Conservation (phyloP, 2,888 invertebrate species). For the Acanthosepion lycidas region DNA sequence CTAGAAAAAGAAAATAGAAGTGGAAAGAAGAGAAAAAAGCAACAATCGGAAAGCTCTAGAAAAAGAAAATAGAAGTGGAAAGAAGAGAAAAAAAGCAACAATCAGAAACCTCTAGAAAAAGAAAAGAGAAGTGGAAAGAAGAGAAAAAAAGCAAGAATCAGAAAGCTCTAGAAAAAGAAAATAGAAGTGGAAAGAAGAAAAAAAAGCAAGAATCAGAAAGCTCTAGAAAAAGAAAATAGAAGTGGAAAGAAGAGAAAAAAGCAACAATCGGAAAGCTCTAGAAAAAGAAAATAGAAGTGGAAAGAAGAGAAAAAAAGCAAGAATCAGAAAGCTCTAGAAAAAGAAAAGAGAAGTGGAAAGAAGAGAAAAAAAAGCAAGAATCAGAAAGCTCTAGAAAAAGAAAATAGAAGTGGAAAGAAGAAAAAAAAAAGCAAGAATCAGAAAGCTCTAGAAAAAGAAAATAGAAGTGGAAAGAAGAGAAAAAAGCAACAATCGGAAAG, state of each 20-base stretch:
- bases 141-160: not conserved
- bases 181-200: not conserved
- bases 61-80: not conserved
- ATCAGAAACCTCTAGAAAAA: not conserved
- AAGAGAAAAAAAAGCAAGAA: not conserved
- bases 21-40: not conserved
- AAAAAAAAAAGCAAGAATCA: not conserved
- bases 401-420: not conserved
- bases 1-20: not conserved
- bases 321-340: not conserved
- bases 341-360: not conserved
- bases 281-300: not conserved
- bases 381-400: not conserved
- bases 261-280: accelerated
- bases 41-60: accelerated
- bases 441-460: not conserved
- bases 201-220: not conserved
- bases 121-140: not conserved
- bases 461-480: not conserved
- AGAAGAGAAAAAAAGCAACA: not conserved
- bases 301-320: not conserved
- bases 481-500: accelerated
- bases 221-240: not conserved
- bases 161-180: not conserved
- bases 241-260: not conserved